A percentile compares a stretch with the other conserved stretches of the same genome.
Evolutionary conservation across 2,113 vertebrate species (phyloP).

Genomic region (Pelobates fuscus): DNA sequence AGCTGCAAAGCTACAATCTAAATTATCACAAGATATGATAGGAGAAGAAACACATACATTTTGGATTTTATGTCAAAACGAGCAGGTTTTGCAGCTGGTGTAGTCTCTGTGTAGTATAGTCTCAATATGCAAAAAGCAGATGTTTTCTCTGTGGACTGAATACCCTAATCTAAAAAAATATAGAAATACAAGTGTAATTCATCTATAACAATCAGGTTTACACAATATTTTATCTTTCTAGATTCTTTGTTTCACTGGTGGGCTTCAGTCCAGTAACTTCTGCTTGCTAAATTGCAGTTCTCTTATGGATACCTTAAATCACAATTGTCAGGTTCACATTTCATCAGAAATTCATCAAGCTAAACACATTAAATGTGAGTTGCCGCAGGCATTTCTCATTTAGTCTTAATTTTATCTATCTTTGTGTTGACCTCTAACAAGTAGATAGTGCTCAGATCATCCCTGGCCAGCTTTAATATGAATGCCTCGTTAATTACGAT

Average conservation of each 20-base stretch:
- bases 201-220: neutral
- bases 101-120: too few species aligned
- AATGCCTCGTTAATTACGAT: slow-evolving; percentile 53
- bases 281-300: slow-evolving; percentile 38
- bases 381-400: slow-evolving; percentile 45
- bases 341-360: slow-evolving; percentile 51
- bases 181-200: neutral
- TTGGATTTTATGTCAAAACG: too few species aligned
- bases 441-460: slow-evolving; percentile 41
- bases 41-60: too few species aligned
- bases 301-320: slow-evolving; percentile 13
- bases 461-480: slow-evolving; percentile 36
- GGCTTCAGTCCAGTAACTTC: slow-evolving; percentile 8
- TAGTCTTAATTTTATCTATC: slow-evolving; percentile 52
- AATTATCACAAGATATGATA: too few species aligned
- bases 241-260: slow-evolving; percentile 17
- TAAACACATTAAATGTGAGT: slow-evolving; percentile 36
- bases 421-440: slow-evolving; percentile 55
- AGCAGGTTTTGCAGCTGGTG: too few species aligned
- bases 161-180: neutral
- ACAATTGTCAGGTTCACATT: slow-evolving; percentile 26
- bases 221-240: neutral
- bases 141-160: too few species aligned
- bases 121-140: too few species aligned
- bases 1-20: too few species aligned